These are phyloP conservation scores for Barbus barbus DNA, from an alignment of 2,113 vertebrate species.

Conservation along the genomic window DNA sequence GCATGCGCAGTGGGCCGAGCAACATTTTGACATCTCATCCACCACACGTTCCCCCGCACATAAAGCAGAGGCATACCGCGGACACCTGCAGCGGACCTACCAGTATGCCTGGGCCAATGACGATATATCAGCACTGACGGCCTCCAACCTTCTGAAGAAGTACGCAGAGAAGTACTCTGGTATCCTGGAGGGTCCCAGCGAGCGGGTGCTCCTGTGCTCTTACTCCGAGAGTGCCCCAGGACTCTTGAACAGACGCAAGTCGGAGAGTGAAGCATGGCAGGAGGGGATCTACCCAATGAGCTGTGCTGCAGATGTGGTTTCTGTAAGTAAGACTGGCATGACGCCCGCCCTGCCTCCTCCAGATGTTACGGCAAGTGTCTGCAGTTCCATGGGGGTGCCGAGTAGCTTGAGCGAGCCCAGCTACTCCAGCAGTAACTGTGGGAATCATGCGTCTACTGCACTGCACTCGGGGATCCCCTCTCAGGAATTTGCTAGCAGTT, in stretches of 20 bases:
- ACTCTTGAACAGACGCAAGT: conserved; percentile 93
- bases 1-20: conserved; percentile 99
- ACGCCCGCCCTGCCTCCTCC: conserved; percentile 88
- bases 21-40: conserved; percentile 99
- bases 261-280: conserved; percentile 94
- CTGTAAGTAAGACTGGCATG: conserved; percentile 93
- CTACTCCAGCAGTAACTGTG: conserved; percentile 95
- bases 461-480: conserved; percentile 93
- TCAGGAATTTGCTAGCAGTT: conserved; percentile 96
- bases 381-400: conserved; percentile 91
- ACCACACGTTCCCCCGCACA: conserved; percentile 97
- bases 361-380: conserved; percentile 91
- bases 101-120: conserved; percentile 99
- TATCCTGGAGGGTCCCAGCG: conserved; percentile 91
- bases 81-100: conserved; percentile 95
- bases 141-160: conserved; percentile 98
- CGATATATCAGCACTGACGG: conserved; percentile 97
- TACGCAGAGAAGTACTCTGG: conserved; percentile 99
- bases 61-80: conserved; percentile 97
- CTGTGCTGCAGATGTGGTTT: conserved; percentile 94
- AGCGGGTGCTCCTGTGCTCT: conserved; percentile 90
- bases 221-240: conserved; percentile 87
- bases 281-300: conserved; percentile 96
- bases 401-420: conserved; percentile 93
- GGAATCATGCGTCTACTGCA: conserved; percentile 89